Percentiles rank a stretch among this genome's conserved stretches.
phyloP scores from a whole-genome alignment of 64 coral and sea anemone species.

The Anthopleura sola region DNA sequence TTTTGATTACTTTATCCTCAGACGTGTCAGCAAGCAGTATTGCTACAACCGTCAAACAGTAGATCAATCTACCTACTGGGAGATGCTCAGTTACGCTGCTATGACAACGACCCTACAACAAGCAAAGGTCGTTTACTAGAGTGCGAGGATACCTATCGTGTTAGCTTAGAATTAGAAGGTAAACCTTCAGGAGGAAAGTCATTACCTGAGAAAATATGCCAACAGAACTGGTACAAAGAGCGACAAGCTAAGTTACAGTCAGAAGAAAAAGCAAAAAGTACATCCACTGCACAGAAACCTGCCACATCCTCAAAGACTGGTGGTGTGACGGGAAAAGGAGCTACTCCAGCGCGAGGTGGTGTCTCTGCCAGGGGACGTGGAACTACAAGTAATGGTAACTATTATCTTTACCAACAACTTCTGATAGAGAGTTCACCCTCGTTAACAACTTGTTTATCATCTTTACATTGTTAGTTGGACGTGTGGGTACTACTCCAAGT shows the following conservation, averaged over 20 bases:
- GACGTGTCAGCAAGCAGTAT: slow-evolving; percentile 90
- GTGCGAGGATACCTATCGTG: slow-evolving; percentile 73
- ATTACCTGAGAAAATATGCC: slow-evolving; percentile 35
- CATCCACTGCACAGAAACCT: slow-evolving; percentile 25
- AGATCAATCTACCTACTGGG: slow-evolving; percentile 79
- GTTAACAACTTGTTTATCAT: background rate
- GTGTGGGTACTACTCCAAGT: background rate
- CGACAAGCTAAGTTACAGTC: slow-evolving; percentile 43
- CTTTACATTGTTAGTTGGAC: background rate
- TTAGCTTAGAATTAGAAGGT: slow-evolving; percentile 83
- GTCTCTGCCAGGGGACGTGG: background rate
- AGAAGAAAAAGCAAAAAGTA: slow-evolving; percentile 36
- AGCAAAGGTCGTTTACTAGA: slow-evolving; percentile 63
- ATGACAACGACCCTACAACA: slow-evolving; percentile 67
- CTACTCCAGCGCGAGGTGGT: slow-evolving; percentile 3
- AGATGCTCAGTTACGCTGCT: slow-evolving; percentile 77
- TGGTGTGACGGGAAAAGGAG: slow-evolving; percentile 8
- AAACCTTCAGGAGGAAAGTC: slow-evolving; percentile 44
- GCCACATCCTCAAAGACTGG: background rate
- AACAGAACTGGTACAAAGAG: slow-evolving; percentile 89
- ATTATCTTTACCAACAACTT: background rate
- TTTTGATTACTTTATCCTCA: slow-evolving; percentile 7
- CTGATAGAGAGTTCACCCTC: background rate
- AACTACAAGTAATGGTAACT: background rate
- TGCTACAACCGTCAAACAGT: slow-evolving; percentile 86